phyloP scores from a whole-genome alignment of 2,888 invertebrate genomes.

The Acanthosoma haemorrhoidale region DNA sequence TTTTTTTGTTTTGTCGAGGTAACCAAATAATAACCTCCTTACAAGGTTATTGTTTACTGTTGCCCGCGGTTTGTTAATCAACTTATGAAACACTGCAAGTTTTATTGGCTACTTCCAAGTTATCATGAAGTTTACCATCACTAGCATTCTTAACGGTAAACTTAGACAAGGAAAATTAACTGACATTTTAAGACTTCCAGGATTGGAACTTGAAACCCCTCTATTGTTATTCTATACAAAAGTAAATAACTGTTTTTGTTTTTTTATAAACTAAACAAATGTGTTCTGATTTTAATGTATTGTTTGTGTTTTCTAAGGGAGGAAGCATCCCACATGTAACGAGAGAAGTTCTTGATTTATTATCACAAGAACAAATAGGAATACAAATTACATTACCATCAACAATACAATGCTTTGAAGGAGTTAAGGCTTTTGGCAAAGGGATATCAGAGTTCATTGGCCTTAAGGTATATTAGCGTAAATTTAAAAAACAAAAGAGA shows the following conservation, averaged over 20 bases:
- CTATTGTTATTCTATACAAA: constrained; percentile 68
- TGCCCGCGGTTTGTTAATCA: too few relatives aligned
- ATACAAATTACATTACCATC: constrained; percentile 68
- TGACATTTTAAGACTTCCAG: constrained; percentile 55
- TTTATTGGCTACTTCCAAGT: too few relatives aligned
- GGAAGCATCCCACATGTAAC: constrained; percentile 80
- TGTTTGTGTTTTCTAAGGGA: constrained; percentile 52
- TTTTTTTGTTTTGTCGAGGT: too few relatives aligned
- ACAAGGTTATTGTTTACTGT: too few relatives aligned
- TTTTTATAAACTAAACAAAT: background rate
- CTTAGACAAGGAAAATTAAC: constrained; percentile 63
- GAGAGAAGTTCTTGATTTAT: constrained; percentile 64
- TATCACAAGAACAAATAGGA: constrained; percentile 57
- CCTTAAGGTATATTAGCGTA: constrained; percentile 47
- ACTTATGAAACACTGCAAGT: too few relatives aligned
- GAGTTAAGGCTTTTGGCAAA: constrained; percentile 58
- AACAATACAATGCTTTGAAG: constrained; percentile 60
- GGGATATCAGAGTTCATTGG: constrained; percentile 66
- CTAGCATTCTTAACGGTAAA: constrained; percentile 54
- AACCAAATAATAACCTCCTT: too few relatives aligned
- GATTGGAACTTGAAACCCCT: constrained; percentile 63
- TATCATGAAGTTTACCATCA: constrained; percentile 67
- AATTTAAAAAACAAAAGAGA: too few relatives aligned
- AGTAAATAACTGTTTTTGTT: constrained; percentile 47
- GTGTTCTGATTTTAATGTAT: background rate